A percentile compares a stretch with the other conserved stretches of the same genome.
These are phyloP conservation scores for Radopholus similis DNA, from an alignment of 1,140 invertebrate genomes.

Conservation along the genomic window DNA sequence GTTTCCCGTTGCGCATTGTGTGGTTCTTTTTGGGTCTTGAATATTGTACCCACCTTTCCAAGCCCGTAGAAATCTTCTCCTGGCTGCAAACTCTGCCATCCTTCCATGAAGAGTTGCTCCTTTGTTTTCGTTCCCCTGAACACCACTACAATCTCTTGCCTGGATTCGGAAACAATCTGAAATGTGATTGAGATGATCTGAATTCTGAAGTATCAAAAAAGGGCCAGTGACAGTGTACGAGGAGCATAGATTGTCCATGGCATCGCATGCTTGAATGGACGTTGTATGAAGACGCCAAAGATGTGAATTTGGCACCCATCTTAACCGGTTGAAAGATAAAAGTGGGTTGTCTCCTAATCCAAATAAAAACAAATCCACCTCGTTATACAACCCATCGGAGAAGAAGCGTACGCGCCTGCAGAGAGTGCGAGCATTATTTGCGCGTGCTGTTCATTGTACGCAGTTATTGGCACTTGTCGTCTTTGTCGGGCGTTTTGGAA, in stretches of 20 bases:
- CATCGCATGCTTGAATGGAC: neutral
- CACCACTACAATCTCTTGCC: constrained; percentile 38
- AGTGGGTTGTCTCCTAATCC: neutral
- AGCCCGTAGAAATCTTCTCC: constrained; percentile 40
- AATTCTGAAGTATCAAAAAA: neutral
- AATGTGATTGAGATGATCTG: constrained; percentile 25
- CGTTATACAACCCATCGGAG: constrained; percentile 26
- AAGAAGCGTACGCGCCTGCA: constrained; percentile 32
- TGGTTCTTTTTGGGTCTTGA: neutral
- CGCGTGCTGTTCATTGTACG: constrained; percentile 38
- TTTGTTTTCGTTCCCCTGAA: constrained; percentile 50
- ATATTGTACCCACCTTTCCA: constrained; percentile 35
- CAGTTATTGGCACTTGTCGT: neutral
- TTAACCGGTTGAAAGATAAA: too few relatives aligned
- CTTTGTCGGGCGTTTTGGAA: neutral
- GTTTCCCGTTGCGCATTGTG: too few relatives aligned
- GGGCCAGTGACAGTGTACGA: constrained; percentile 2
- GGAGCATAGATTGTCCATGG: constrained; percentile 8
- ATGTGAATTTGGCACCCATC: neutral
- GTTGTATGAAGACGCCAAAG: neutral
- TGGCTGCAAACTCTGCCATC: constrained; percentile 35
- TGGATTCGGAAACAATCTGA: constrained; percentile 28
- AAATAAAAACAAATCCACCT: constrained; percentile 24
- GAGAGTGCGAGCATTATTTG: constrained; percentile 24
- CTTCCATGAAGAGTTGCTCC: constrained; percentile 38